Base-by-base conservation (phyloP, 2,797 vertebrate genomes). In the Microcaecilia unicolor region DNA sequence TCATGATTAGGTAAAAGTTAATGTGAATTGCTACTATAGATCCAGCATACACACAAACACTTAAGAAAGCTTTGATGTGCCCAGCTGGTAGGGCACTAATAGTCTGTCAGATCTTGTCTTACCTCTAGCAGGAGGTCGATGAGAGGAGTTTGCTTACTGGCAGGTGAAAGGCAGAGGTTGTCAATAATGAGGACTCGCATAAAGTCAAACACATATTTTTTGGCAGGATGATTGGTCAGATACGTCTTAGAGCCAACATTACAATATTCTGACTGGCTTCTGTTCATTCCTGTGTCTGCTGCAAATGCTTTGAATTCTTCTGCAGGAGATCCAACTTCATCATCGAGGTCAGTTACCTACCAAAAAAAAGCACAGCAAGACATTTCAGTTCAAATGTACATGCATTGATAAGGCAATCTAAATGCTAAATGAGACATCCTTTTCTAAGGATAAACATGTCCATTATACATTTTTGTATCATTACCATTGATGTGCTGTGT, bases 171-270 rank as follows among this genome's bases (percentile, higher is more conserved):
- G 60, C 93, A 97, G 4, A 99, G 78, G 61, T 99, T 98, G 71
- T 99, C 96, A 72, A 99, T 95, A 66, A 98, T 97, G 44, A 99
- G 83, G 29, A 96, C 92, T 46, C 91, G 83, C 93, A 98, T 98
- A 65, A 99, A 98, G 67, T 99, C 96, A 40, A 99, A 93, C 28
- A 99, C 95, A 0, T 97, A 96, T 56, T 99, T 99, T 52, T 95
- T 98, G 44, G 96, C 95, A 1, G 96, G 95, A 56, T 99, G 96
- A 64, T 92, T 98, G 62, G 93, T 97, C 51, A 99, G 77, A 13
- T 89, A 98, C 0, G 96, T 97, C 72, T 98, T 99, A 46, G 87
- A 84, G 54, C 94, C 96, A 31, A 99, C 92, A 10, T 98, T 99
- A 57, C 93, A 97, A 64, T 98, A 99, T 24, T 99, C 96, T 0